Evolutionary conservation across 1,140 invertebrate species (phyloP).

Genomic region (Telenomus remus): DNA sequence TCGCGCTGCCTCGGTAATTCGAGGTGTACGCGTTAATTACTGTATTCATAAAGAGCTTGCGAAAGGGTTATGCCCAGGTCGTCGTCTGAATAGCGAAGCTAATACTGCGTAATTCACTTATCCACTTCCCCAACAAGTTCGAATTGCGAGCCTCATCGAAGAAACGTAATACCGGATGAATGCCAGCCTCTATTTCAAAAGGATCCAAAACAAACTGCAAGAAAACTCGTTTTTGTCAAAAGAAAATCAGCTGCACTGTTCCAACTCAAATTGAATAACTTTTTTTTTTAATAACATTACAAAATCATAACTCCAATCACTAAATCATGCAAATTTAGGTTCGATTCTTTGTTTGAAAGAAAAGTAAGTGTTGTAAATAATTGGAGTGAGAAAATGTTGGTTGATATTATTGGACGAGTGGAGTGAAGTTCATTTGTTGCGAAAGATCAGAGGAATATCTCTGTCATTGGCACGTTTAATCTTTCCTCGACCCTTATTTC

Average conservation of each 20-base stretch:
- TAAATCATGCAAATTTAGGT: too few species aligned
- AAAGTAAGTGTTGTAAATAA: too few species aligned
- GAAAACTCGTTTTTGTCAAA: conserved; percentile 6
- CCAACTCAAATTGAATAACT: too few species aligned
- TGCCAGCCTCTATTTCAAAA: conserved; percentile 31
- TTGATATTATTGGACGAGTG: conserved; percentile 1
- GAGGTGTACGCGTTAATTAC: conserved; percentile 70
- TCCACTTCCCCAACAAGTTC: conserved; percentile 51
- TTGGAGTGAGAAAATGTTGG: too few species aligned
- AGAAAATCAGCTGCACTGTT: too few species aligned
- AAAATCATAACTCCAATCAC: too few species aligned
- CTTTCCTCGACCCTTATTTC: conserved; percentile 54
- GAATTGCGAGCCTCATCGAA: conserved; percentile 55
- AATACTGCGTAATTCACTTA: conserved; percentile 71
- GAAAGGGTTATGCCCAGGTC: conserved; percentile 67
- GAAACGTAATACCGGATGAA: conserved; percentile 54
- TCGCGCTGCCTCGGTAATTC: conserved; percentile 60
- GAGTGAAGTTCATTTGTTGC: conserved; percentile 26
- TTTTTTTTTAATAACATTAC: too few species aligned
- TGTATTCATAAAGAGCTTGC: conserved; percentile 66
- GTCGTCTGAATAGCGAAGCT: conserved; percentile 72
- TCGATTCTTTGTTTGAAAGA: too few species aligned
- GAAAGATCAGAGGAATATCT: conserved; percentile 58
- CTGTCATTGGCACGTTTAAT: conserved; percentile 57
- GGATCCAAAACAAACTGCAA: conserved; percentile 35